Base-by-base conservation (phyloP, 2,113 vertebrate species). In the Mastomys natalensis region DNA sequence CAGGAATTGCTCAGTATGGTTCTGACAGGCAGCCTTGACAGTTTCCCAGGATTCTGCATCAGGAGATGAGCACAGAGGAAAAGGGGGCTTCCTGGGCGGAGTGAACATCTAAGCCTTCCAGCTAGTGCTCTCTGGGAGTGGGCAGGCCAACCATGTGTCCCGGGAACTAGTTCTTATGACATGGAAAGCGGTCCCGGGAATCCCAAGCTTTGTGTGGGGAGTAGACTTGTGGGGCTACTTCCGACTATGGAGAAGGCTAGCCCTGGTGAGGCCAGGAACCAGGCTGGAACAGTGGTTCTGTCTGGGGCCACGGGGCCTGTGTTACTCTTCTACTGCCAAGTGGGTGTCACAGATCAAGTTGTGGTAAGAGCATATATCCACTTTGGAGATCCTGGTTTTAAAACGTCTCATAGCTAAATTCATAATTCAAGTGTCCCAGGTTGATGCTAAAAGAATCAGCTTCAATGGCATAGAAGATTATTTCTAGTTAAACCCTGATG, bases 71-170 rank as follows among this genome's bases (percentile, higher is more conserved):
- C 10, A 51, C n/a, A 62, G 51, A 81, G 55, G 22, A 82, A 37
- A 85, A 73, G 43, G 80, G 64, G 12, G 24, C 76, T 17, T 1
- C 24, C 19, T 12, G 62, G 22, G 10, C 51, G 11, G 64, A 62
- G 7, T 21, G 3, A 17, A 70, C 1, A 37, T n/a, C 15, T 13
- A 48, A 7, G 77, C 31, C 43, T 34, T 64, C 43, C 0, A 0
- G 58, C 80, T 34, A 66, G 76, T 1, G 19, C 37, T 82, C 53
- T 40, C 40, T 45, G 0, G 11, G 40, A 5, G 26, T 22, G 21
- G 34, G 64, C 37, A 16, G 78, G 37, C 53, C 53, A 81, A 24
- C 13, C 55, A 16, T 43, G 12, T 43, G 81, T 31, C n/a, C 43
- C 17, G 7, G 58, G 81, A 43, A 26, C 12, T 60, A 40, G 62